phyloP scores from a whole-genome alignment of 2,888 invertebrate species.

The Nymphalis urticae region DNA sequence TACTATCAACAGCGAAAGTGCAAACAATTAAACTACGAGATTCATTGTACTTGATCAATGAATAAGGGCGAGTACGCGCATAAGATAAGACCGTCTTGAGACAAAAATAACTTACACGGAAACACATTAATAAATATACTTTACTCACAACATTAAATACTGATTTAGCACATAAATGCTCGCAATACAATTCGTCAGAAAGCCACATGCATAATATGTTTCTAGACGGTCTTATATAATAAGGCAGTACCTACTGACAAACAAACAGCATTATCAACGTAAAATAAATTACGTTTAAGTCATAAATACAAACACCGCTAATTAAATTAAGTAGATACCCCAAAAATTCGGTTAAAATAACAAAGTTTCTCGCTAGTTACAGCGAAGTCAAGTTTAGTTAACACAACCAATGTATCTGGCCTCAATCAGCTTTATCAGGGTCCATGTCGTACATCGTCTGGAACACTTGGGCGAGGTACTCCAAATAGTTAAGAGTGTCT shows the following conservation, averaged over 20 bases:
- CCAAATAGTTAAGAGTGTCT: slow-evolving; percentile 69
- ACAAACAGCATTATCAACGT: slow-evolving; percentile 35
- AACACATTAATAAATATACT: slow-evolving; percentile 17
- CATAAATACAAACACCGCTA: slow-evolving; percentile 45
- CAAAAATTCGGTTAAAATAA: slow-evolving; percentile 34
- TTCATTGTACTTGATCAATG: slow-evolving; percentile 49
- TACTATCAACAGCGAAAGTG: slow-evolving; percentile 66
- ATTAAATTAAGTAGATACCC: slow-evolving; percentile 42
- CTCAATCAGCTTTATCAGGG: slow-evolving; percentile 45
- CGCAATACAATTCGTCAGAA: slow-evolving; percentile 14
- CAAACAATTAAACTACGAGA: slow-evolving; percentile 55
- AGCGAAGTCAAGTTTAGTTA: slow-evolving; percentile 38
- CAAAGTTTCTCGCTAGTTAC: slow-evolving; percentile 37
- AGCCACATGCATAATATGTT: slow-evolving; percentile 2
- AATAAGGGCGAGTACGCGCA: slow-evolving; percentile 19
- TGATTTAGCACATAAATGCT: slow-evolving; percentile 9
- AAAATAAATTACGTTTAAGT: slow-evolving; percentile 35
- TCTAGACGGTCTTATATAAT: slow-evolving; percentile 23
- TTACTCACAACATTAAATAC: slow-evolving; percentile 26
- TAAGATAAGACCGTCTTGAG: slow-evolving; percentile 26
- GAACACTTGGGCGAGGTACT: slow-evolving; percentile 67
- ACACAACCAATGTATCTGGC: slow-evolving; percentile 44
- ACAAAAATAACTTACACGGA: slow-evolving; percentile 19
- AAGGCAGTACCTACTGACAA: not conserved
- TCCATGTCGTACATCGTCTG: slow-evolving; percentile 55